phyloP scores from a whole-genome alignment of 2,113 vertebrate genomes.

The Neoarius graeffei region DNA sequence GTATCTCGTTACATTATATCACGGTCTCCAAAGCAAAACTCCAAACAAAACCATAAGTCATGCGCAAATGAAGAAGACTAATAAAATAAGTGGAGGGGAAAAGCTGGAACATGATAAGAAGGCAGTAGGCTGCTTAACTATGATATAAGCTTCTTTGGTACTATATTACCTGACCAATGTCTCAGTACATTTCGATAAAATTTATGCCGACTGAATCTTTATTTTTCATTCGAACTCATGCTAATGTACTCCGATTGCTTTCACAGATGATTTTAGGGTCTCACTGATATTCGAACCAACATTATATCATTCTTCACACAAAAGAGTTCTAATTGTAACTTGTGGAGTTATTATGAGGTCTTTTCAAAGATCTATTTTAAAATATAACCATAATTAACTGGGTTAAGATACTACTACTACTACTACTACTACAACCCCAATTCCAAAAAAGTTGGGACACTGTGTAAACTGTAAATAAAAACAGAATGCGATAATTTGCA shows the following conservation, averaged over 20 bases:
- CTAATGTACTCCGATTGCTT: not conserved
- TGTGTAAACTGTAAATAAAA: too few species aligned
- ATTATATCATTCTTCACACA: not conserved
- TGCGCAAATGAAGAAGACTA: constrained; percentile 45
- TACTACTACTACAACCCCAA: too few species aligned
- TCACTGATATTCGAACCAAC: not conserved
- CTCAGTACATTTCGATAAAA: not conserved
- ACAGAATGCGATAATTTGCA: too few species aligned
- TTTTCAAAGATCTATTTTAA: not conserved
- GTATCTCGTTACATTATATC: constrained; percentile 54
- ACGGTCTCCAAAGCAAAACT: constrained; percentile 43
- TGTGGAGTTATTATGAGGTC: not conserved
- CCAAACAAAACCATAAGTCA: constrained; percentile 47
- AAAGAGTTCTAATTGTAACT: not conserved
- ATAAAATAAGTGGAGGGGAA: constrained; percentile 46
- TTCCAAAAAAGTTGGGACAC: too few species aligned
- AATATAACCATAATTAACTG: not conserved
- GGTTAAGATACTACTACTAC: not conserved
- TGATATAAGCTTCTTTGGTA: constrained; percentile 26
- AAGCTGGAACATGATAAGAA: constrained; percentile 35
- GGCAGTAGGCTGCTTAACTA: constrained; percentile 25
- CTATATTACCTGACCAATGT: constrained; percentile 22
- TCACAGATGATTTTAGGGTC: not conserved
- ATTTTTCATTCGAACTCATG: not conserved
- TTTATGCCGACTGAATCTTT: too few species aligned